Base-by-base conservation (phyloP, 2,797 vertebrate species). In the Pseudomugil gertrudae region DNA sequence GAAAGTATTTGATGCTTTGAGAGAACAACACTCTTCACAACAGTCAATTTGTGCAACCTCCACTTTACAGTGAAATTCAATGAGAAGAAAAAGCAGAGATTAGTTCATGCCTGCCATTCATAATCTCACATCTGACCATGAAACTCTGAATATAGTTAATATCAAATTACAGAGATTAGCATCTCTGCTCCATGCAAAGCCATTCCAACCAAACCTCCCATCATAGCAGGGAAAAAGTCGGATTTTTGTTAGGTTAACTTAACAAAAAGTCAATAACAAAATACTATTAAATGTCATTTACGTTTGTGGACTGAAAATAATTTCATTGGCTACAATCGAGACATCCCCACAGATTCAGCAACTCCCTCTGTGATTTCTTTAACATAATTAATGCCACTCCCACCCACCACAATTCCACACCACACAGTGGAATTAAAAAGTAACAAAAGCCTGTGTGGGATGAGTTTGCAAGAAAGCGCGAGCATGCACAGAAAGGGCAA, bases 71-170 rank as follows among this genome's bases (percentile, higher is more conserved):
- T 70, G 24, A 88, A 86, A 80, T 19, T 52, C 72, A 78, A 75
- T 15, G 65, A 80, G 86, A 89, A 82, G n/a, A n/a, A 38, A 81
- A 92, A 94, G 90, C 81, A 77, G 86, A 93, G 91, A 94, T 98
- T 96, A 97, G 96, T 96, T 95, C 95, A 96, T 96, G 96, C 95
- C 95, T 95, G 94, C 83, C 89, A 94, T 92, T 94, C 90, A 93
- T 90, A 93, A 85, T 78, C 83, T 73, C 75, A 84, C 81, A 90
- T 93, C 92, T 92, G 94, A 92, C 92, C 88, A 83, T 85, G 81
- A 85, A 86, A 75, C 66, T 89, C 72, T 43, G 56, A 78, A 65
- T 35, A 47, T 63, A 65, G 76, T 90, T 84, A 80, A 78, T 70
- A 74, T 79, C 75, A 77, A 84, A 87, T 82, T 71, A 75, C 69